Percentiles rank a stretch among this genome's conserved stretches.
Conservation (phyloP, 23 tunicate genomes). For the Phallusia fumigata region DNA sequence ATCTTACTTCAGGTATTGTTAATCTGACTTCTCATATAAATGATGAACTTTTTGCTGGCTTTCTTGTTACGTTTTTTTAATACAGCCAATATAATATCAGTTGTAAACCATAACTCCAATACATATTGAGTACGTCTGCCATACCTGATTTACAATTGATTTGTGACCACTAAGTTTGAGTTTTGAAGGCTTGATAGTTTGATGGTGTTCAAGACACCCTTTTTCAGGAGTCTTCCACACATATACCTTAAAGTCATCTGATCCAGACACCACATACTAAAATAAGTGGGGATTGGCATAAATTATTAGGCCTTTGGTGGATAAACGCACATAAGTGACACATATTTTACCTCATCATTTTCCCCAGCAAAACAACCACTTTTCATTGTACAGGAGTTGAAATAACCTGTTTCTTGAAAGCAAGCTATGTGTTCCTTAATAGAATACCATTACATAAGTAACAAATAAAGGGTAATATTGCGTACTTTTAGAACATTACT, state of each 20-base stretch:
- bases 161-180: constrained; percentile 59
- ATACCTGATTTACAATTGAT: constrained; percentile 84
- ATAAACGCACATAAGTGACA: no score
- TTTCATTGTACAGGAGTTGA: constrained; percentile 82
- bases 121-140: no score
- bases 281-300: not conserved
- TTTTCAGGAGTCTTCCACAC: constrained; percentile 70
- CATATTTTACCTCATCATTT: constrained; percentile 55
- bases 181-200: constrained; percentile 18
- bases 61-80: no score
- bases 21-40: no score
- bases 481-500: no score
- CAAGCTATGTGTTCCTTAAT: not conserved
- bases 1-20: no score
- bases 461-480: no score
- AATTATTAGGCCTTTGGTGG: not conserved
- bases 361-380: constrained; percentile 87
- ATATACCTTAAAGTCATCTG: constrained; percentile 79
- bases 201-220: not conserved
- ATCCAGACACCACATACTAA: constrained; percentile 84
- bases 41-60: no score
- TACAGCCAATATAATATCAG: no score
- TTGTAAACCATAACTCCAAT: no score
- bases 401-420: constrained; percentile 30
- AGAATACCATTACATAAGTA: no score